A percentile compares a stretch with the other conserved stretches of the same genome.
phyloP scores from a whole-genome alignment of 2,888 invertebrate genomes.

The Agapetus fuscipes region DNA sequence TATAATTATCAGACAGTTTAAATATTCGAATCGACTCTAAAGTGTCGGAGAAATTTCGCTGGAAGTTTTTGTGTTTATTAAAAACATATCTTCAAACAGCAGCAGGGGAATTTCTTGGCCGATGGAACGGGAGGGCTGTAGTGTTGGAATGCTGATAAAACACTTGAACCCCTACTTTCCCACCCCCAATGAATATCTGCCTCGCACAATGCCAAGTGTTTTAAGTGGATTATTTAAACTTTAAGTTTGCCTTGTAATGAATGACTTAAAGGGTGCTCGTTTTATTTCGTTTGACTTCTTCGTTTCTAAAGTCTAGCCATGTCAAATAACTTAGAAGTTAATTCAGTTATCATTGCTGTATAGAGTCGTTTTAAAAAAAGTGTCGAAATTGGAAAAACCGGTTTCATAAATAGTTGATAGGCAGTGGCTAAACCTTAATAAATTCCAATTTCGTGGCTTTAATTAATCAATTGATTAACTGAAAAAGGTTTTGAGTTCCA shows the following conservation, averaged over 20 bases:
- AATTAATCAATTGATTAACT: no score
- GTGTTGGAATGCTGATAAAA: conserved; percentile 19
- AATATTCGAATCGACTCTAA: background rate
- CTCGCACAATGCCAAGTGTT: conserved; percentile 16
- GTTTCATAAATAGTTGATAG: no score
- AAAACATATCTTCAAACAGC: conserved; percentile 4
- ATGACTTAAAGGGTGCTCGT: conserved; percentile 16
- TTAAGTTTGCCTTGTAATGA: conserved; percentile 18
- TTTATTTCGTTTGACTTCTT: conserved; percentile 3
- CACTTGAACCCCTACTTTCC: conserved; percentile 9
- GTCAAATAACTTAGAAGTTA: no score
- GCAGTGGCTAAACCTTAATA: no score
- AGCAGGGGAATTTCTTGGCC: background rate
- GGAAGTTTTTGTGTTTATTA: conserved; percentile 3
- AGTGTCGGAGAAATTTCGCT: background rate
- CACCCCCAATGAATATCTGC: conserved; percentile 2
- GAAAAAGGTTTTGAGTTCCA: no score
- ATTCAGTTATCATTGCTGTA: no score
- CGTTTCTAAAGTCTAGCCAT: no score
- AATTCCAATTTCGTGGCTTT: no score
- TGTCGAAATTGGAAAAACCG: no score
- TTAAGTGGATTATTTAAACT: conserved; percentile 20
- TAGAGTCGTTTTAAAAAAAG: no score
- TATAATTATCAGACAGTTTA: background rate
- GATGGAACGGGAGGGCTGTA: conserved; percentile 4